Conservation (phyloP, 2,888 invertebrate genomes). For the Acholoe squamosa region DNA sequence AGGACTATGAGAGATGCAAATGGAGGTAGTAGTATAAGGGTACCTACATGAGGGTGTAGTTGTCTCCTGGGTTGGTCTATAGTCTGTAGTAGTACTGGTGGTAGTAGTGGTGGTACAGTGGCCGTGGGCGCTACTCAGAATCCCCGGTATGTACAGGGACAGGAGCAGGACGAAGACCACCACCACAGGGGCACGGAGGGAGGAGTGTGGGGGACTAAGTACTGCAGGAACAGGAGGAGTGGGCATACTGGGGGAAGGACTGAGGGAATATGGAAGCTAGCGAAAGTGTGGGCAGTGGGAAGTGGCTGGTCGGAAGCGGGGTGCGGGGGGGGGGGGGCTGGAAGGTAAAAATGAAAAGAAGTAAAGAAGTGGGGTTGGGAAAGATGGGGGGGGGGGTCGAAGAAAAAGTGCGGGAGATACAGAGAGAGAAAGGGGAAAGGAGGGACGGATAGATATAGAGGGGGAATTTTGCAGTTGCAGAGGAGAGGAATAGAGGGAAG, state of each 20-base stretch:
- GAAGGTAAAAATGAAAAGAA: neutral
- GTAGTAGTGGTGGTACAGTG: neutral
- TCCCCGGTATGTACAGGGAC: neutral
- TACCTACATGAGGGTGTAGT: neutral
- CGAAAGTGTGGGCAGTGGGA: neutral
- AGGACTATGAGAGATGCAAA: neutral
- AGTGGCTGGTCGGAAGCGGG: neutral
- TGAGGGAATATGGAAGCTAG: neutral
- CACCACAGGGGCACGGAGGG: neutral
- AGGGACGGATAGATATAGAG: neutral
- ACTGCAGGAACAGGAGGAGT: no score
- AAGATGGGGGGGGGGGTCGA: neutral
- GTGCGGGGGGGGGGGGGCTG: neutral
- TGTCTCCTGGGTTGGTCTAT: no score
- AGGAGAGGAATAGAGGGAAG: neutral
- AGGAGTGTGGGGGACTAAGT: no score
- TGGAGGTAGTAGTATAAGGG: neutral
- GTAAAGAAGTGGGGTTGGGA: neutral
- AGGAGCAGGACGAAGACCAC: neutral
- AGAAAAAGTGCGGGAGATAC: neutral
- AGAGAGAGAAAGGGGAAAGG: neutral
- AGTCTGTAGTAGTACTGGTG: neutral
- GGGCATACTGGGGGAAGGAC: no score
- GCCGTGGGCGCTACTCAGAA: neutral
- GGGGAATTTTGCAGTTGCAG: no score